Evolutionary conservation across 2,113 vertebrate genomes (phyloP).

Genomic region (Grammomys dolichurus): DNA sequence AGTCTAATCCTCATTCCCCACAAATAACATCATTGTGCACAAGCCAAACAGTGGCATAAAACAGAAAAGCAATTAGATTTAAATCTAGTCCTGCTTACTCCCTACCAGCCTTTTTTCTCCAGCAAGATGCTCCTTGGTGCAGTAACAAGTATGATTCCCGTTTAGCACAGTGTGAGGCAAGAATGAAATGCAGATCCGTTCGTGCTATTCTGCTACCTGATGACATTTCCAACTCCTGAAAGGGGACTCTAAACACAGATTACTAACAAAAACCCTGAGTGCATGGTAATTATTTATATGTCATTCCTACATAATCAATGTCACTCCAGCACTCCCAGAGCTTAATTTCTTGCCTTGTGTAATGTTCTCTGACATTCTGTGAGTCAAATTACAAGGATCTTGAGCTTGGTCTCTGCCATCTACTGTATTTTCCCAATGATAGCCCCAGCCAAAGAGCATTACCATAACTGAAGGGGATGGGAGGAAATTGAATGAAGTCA

Average conservation of each 20-base stretch:
- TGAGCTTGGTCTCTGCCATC: neutral
- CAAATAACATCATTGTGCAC: rapidly evolving
- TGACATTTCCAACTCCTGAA: slow-evolving; percentile 73
- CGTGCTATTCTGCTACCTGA: slow-evolving; percentile 54
- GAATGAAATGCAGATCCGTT: slow-evolving; percentile 76
- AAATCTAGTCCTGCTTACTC: slow-evolving; percentile 74
- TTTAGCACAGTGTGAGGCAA: slow-evolving; percentile 70
- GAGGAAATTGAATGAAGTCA: neutral
- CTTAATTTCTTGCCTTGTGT: slow-evolving; percentile 28
- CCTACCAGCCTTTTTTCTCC: slow-evolving; percentile 23
- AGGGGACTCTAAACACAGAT: slow-evolving; percentile 79
- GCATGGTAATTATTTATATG: slow-evolving; percentile 56
- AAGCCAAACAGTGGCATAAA: slow-evolving; percentile 30
- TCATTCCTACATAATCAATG: slow-evolving; percentile 62
- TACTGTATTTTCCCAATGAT: neutral
- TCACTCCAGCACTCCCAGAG: neutral
- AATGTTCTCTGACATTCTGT: neutral
- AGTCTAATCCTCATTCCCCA: neutral
- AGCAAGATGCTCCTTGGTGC: slow-evolving; percentile 65
- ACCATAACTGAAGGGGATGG: rapidly evolving
- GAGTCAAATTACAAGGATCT: slow-evolving; percentile 58
- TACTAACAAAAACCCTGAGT: slow-evolving; percentile 48
- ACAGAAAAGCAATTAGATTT: slow-evolving; percentile 79
- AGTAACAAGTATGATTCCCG: slow-evolving; percentile 76
- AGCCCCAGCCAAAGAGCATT: neutral